Evolutionary conservation across 1,140 invertebrate species (phyloP).

Genomic region (Sminthurinus signatus): DNA sequence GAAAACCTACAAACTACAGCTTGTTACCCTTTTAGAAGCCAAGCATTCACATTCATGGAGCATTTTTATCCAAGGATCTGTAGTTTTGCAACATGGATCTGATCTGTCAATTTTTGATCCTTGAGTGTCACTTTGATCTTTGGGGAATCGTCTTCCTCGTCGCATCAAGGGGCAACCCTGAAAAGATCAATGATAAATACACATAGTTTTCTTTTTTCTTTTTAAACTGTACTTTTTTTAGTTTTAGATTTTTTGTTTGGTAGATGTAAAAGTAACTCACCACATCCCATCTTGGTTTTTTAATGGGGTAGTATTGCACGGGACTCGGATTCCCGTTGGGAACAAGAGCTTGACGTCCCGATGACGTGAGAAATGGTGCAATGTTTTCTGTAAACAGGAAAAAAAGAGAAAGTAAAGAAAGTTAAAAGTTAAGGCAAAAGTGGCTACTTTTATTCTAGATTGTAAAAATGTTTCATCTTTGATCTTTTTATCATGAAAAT

Average conservation of each 20-base stretch:
- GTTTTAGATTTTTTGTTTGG: too few species aligned
- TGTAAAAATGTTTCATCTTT: too few species aligned
- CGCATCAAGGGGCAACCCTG: conserved; percentile 18
- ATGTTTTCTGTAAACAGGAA: conserved; percentile 20
- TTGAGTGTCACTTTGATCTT: too few species aligned
- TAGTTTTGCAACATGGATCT: conserved; percentile 10
- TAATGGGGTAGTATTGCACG: conserved; percentile 13
- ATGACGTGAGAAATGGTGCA: conserved; percentile 23
- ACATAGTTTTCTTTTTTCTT: too few species aligned
- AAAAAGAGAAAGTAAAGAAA: neutral
- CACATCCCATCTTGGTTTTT: conserved; percentile 14
- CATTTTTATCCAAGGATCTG: conserved; percentile 22
- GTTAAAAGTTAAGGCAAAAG: too few species aligned
- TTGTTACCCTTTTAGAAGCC: conserved; percentile 12
- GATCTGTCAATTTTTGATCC: conserved; percentile 3
- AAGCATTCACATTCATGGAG: neutral
- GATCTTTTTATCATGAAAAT: too few species aligned
- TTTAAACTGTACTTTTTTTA: too few species aligned
- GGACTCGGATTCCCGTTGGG: conserved; percentile 25
- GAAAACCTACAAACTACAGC: too few species aligned
- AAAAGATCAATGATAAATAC: too few species aligned
- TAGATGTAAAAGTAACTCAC: too few species aligned
- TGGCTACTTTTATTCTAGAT: too few species aligned
- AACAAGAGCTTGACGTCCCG: neutral
- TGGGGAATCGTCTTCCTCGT: conserved; percentile 6